Evolutionary conservation across 2,797 vertebrate genomes (phyloP).

Genomic region (Galaxias olidus): DNA sequence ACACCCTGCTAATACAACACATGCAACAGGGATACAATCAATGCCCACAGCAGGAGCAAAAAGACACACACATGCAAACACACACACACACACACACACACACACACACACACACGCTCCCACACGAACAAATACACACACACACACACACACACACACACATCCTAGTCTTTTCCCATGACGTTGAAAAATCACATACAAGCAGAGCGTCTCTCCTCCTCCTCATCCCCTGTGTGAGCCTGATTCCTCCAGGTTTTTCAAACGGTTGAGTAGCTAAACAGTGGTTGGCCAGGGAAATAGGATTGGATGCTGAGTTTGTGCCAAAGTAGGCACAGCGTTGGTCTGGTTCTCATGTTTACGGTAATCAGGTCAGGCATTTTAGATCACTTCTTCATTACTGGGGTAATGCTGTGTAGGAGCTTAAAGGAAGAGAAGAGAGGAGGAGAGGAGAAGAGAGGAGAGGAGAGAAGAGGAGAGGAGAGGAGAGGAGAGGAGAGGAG

Average conservation of each 20-base stretch:
- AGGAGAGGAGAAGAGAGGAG: not conserved
- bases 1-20: not conserved
- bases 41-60: not conserved
- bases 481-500: conserved; percentile 36
- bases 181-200: conserved; percentile 1
- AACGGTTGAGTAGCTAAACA: not conserved
- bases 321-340: conserved; percentile 36
- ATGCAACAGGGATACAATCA: not conserved
- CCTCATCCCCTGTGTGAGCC: not conserved
- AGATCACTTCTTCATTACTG: conserved; percentile 50
- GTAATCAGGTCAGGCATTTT: conserved; percentile 28
- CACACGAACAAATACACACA: too few species aligned
- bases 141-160: not conserved
- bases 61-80: not conserved
- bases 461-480: conserved; percentile 14
- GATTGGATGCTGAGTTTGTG: conserved; percentile 40
- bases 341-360: conserved; percentile 40
- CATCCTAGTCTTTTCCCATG: too few species aligned
- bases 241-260: not conserved
- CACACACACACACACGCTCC: not conserved
- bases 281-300: conserved; percentile 34
- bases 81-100: not conserved
- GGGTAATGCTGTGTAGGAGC: conserved; percentile 12
- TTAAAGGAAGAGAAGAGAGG: conserved; percentile 11
- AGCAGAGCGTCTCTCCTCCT: not conserved